Base-by-base conservation (phyloP, 2,888 invertebrate genomes). In the Callyntrura guangdongensis region DNA sequence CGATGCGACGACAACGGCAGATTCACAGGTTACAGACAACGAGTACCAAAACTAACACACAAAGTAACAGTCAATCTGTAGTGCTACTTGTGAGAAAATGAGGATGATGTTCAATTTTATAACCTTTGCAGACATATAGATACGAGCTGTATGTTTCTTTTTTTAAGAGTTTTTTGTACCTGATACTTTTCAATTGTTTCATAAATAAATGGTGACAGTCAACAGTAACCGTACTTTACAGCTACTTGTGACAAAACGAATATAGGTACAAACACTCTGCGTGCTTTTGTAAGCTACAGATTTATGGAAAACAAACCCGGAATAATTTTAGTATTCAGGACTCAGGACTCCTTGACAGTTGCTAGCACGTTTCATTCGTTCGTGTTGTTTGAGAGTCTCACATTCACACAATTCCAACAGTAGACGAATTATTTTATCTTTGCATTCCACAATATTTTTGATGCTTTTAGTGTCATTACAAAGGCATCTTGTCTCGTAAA, bases 121-220 rank as follows among this genome's bases (percentile, higher is more conserved):
- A 53, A n/a, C 36, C 36, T 36, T 49, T 49, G 11, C 11, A 8
- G 11, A 49, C 8, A n/a, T n/a, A n/a, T n/a, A n/a, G n/a, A n/a
- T n/a, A 67, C 11, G 17, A 2, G 27, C 11, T 72, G 45, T 45
- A 11, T 72, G 45, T 45, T 2, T 17, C 17, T 45, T 45, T 20
- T 45, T 77, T 0, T 53, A 9, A 4, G 14, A 22, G 9, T 59
- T 53, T 53, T 64, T 45, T 59, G 9, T 77, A 81, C 84, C 49
- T 49, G 61, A 72, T 67, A 67, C 49, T 69, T 67, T 47, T 72
- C 82, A 83, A 89, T 89, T 89, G 89, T 83, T 89, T 72, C 61
- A 83, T 89, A 89, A 83, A 89, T 89, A 83, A 74, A 89, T 83
- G 74, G 74, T 74, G 61, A 72, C 45, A 83, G 74, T n/a, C n/a